Conservation (phyloP, 2,113 vertebrate genomes). For the Prietella phreatophila region DNA sequence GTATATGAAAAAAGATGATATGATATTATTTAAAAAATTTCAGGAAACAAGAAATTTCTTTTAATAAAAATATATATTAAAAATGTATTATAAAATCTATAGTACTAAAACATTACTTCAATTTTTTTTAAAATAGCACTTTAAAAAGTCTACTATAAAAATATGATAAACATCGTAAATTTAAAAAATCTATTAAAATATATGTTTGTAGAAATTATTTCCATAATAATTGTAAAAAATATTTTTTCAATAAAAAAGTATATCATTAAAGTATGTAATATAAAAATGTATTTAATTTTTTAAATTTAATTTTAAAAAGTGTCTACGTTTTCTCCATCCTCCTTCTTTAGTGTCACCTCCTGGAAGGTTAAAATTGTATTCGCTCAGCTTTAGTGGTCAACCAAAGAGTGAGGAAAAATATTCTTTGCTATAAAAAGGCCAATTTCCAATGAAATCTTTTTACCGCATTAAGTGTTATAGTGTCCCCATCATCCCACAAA, state of each 20-base stretch:
- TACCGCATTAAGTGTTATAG: slow-evolving; percentile 19
- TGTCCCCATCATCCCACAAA: slow-evolving; percentile 1
- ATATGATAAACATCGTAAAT: too few relatives aligned
- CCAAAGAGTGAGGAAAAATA: background rate
- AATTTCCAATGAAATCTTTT: slow-evolving; percentile 18
- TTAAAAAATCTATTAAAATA: too few relatives aligned
- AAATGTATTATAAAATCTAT: background rate
- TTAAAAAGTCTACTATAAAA: too few relatives aligned
- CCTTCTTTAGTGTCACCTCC: background rate
- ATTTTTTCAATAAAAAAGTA: too few relatives aligned
- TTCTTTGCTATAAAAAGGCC: slow-evolving; percentile 19
- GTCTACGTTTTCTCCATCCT: background rate
- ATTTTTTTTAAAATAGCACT: too few relatives aligned
- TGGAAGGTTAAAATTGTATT: slow-evolving; percentile 7
- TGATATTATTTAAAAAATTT: too few relatives aligned
- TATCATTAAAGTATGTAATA: background rate
- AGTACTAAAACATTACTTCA: background rate
- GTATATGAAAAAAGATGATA: too few relatives aligned
- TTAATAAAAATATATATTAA: too few relatives aligned
- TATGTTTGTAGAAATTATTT: too few relatives aligned
- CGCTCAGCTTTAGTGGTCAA: slow-evolving; percentile 11
- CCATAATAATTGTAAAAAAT: too few relatives aligned
- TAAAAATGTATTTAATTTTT: too few relatives aligned
- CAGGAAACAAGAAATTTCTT: too few relatives aligned
- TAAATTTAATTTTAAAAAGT: background rate